Evolutionary conservation across 1,140 invertebrate species (phyloP).

Genomic region (Meloidogyne hapla): DNA sequence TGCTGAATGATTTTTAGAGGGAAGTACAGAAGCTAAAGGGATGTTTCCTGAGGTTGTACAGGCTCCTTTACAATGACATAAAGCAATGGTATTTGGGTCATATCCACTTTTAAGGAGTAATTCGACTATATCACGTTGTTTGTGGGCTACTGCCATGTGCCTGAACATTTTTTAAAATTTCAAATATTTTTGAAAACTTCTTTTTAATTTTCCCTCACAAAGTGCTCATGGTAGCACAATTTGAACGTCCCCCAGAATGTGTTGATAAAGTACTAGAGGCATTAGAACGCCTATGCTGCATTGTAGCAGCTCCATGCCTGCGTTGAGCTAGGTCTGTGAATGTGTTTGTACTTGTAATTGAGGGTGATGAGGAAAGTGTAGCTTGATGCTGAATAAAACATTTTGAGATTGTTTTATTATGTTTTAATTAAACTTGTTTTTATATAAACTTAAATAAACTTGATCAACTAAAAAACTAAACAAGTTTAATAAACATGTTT

Average conservation of each 20-base stretch:
- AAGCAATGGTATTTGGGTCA: constrained; percentile 58
- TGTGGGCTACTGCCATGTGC: constrained; percentile 62
- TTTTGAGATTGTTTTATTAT: too few relatives aligned
- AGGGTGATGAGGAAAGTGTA: constrained; percentile 55
- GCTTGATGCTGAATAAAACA: neutral
- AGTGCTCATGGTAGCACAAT: constrained; percentile 59
- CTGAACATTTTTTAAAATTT: constrained; percentile 18
- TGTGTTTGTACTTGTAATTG: constrained; percentile 61
- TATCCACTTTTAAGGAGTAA: constrained; percentile 61
- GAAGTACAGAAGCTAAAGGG: constrained; percentile 61
- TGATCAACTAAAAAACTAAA: neutral
- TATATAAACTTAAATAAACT: neutral
- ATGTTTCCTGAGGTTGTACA: constrained; percentile 62
- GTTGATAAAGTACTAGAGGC: constrained; percentile 62
- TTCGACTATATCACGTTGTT: constrained; percentile 62
- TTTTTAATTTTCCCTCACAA: neutral
- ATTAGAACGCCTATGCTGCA: constrained; percentile 58
- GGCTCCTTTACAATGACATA: constrained; percentile 60
- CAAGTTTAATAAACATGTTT: neutral
- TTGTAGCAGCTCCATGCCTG: constrained; percentile 47
- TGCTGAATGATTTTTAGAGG: constrained; percentile 42
- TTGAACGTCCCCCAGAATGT: constrained; percentile 62
- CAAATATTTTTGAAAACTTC: too few relatives aligned
- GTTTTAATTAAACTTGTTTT: constrained; percentile 35
- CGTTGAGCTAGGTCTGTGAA: constrained; percentile 62